Percentiles rank a stretch among this genome's conserved stretches.
Conservation (phyloP, 2,888 invertebrate genomes). For the Hedya salicella region DNA sequence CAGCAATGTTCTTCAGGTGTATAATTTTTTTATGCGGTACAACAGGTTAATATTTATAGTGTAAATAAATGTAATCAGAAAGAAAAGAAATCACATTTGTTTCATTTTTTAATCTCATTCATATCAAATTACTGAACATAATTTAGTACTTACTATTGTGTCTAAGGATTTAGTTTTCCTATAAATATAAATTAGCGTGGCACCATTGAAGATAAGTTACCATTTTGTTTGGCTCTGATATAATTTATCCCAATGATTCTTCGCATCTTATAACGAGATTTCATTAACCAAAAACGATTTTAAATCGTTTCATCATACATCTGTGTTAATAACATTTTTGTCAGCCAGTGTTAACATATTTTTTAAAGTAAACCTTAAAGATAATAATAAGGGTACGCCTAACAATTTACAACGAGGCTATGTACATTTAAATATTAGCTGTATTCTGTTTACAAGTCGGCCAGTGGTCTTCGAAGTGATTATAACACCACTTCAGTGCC, state of each 20-base stretch:
- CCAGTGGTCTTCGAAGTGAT: slow-evolving; percentile 69
- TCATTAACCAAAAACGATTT: slow-evolving; percentile 68
- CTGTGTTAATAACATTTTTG: slow-evolving; percentile 55
- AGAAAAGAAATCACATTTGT: slow-evolving; percentile 53
- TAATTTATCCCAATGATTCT: slow-evolving; percentile 67
- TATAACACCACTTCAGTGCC: slow-evolving; percentile 76
- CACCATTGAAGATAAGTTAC: slow-evolving; percentile 71
- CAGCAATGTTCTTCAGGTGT: too few species aligned
- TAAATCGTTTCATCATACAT: slow-evolving; percentile 67
- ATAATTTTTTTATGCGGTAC: too few species aligned
- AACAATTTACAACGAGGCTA: slow-evolving; percentile 59
- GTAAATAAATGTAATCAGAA: slow-evolving; percentile 7
- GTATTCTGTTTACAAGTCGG: slow-evolving; percentile 65
- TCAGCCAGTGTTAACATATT: slow-evolving; percentile 65
- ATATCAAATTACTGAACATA: slow-evolving; percentile 83
- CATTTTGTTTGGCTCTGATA: slow-evolving; percentile 58
- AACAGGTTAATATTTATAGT: too few species aligned
- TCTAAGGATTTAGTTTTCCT: slow-evolving; percentile 72
- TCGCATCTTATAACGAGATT: slow-evolving; percentile 63
- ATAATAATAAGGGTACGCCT: slow-evolving; percentile 60
- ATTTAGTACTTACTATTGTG: slow-evolving; percentile 72
- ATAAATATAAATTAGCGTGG: slow-evolving; percentile 78
- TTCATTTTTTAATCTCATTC: slow-evolving; percentile 79
- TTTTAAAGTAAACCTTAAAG: slow-evolving; percentile 63
- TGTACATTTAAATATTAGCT: slow-evolving; percentile 71